Evolutionary conservation across 2,113 vertebrate genomes (phyloP), one percentile per base, ranked within the genome.

Genomic region (Colistium nudipinnis): DNA sequence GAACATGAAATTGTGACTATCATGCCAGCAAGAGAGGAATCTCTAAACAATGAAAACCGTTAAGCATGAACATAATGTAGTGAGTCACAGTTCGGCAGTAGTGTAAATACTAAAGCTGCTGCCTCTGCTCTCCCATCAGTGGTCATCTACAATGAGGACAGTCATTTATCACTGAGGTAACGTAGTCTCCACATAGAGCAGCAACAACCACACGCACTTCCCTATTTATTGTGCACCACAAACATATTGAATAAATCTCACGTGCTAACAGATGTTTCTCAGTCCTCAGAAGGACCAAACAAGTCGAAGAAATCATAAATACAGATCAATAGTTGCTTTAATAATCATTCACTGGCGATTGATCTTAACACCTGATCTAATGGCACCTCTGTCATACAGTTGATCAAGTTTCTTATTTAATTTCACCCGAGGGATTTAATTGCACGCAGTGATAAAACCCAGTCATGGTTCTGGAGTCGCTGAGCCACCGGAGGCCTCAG

Each of bases 141-240:
- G 35, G 35, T 68, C 70, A 62, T 47, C 62, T 66, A 75, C 20
- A 78, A 16, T 64, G 48, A 68, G 49, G 35, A 56, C 41, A 56
- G 45, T 71, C 57, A 64, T 80, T 86, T 68, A 80, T 81, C 68
- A 82, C 57, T 11, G 67, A 61, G 36, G 19, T 72, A 55, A 78
- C 74, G 33, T 54, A 7, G 53, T 72, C 70, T 60, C 27, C 35
- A 59, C 28, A 38, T 25, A 35, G 28, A 28, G 44, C 20, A 63
- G 52, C 38, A 61, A 12, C 25, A 47, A n/a, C 14, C 33, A 25
- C n/a, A 28, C 63, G 48, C 45, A 66, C 39, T 25, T 55, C 47
- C 35, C 4, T 45, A n/a, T 65, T 56, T 52, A 41, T 31, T 35
- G 44, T 62, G 48, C 14, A 10, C 73, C 35, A 24, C 35, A 43